Evolutionary conservation across 2,797 vertebrate species (phyloP).

Genomic region (Sebastes kiyomatsui): DNA sequence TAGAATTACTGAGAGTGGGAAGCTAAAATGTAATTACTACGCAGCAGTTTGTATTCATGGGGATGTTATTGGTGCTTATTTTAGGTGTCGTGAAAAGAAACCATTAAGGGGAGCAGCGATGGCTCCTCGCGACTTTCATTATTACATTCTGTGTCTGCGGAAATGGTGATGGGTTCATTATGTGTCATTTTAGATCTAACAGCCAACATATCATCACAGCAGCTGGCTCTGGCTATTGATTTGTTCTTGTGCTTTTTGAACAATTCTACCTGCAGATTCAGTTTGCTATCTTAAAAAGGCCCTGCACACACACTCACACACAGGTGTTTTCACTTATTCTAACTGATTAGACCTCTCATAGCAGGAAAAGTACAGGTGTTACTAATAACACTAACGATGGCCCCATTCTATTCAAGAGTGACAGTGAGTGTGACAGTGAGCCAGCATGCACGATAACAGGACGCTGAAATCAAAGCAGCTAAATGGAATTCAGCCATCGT

Average conservation of each 20-base stretch:
- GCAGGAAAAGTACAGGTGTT: no score
- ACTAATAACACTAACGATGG: no score
- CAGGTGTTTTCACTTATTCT: not conserved
- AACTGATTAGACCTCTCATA: not conserved
- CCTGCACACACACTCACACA: not conserved
- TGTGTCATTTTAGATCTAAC: not conserved
- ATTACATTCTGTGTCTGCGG: not conserved
- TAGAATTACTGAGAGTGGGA: constrained; percentile 7
- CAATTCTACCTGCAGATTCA: not conserved
- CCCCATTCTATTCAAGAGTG: no score
- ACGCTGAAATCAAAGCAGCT: no score
- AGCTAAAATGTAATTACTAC: constrained; percentile 16
- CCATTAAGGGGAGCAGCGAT: not conserved
- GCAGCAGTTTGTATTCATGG: constrained; percentile 1
- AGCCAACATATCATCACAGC: not conserved
- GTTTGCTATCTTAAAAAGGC: not conserved
- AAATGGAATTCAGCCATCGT: no score
- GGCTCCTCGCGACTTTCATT: not conserved
- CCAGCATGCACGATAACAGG: no score
- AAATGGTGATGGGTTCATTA: not conserved
- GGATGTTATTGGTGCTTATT: not conserved
- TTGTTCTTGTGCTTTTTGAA: not conserved
- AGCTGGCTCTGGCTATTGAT: not conserved
- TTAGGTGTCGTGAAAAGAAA: constrained; percentile 13
- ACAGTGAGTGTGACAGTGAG: no score